Evolutionary conservation across 2,113 vertebrate species (phyloP).

Genomic region (Sylvia atricapilla): DNA sequence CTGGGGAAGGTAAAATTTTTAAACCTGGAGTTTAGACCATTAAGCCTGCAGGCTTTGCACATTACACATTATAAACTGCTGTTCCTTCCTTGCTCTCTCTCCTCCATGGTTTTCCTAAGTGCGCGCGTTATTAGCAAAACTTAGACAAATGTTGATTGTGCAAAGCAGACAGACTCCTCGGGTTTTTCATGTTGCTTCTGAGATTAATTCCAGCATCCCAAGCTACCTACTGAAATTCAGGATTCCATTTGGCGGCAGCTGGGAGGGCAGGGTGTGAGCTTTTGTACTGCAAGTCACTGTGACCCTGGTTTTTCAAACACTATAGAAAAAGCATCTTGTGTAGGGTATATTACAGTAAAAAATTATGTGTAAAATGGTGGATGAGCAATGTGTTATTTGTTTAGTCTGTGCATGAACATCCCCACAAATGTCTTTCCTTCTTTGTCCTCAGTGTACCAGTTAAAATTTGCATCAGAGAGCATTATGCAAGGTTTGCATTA

Average conservation of each 20-base stretch:
- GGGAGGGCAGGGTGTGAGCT: not conserved
- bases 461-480: constrained; percentile 21
- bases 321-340: not conserved
- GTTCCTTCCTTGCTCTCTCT: not conserved
- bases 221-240: not conserved
- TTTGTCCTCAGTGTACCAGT: not conserved
- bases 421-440: not conserved
- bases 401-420: not conserved
- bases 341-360: not conserved
- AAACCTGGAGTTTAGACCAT: constrained; percentile 31
- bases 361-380: not conserved
- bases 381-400: not conserved
- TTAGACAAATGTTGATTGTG: constrained; percentile 25
- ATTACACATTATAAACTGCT: not conserved
- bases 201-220: constrained; percentile 2
- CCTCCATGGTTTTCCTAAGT: constrained; percentile 7
- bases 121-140: not conserved
- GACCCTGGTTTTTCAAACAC: not conserved
- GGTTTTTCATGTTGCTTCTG: not conserved
- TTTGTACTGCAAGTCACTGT: not conserved
- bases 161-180: not conserved
- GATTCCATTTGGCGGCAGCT: not conserved
- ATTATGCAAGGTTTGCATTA: constrained; percentile 13
- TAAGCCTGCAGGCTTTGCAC: constrained; percentile 8
- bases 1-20: constrained; percentile 25